Base-by-base conservation (phyloP, 2,888 invertebrate species). In the Drosophila histrio region DNA sequence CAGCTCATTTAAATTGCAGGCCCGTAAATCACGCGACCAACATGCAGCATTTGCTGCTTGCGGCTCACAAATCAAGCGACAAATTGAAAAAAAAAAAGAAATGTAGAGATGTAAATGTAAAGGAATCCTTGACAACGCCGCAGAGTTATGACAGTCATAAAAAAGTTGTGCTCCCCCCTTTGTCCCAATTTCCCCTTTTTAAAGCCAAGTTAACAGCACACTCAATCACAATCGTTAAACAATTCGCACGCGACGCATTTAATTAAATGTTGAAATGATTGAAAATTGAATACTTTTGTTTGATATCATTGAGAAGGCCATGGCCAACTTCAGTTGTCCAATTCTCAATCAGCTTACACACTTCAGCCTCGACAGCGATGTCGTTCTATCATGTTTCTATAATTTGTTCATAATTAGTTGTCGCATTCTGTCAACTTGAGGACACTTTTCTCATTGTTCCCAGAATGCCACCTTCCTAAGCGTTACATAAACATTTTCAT, bases 1-100 rank as follows among this genome's bases (percentile, higher is more conserved):
- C 84, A 75, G 79, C 80, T 77, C 75, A 79, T 82, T 82, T 79
- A 59, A 78, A 68, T 78, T 78, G 80, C 77, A 74, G 50, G 30
- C 57, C 59, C 76, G 70, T 78, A 70, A 73, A 79, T 75, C 71
- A 78, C 26, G 34, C 52, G 13, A 13, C n/a, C 54, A 63, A 67
- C 68, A 57, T 71, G 68, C 68, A 72, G 54, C 67, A 67, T 46
- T 76, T 72, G 69, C 57, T 41, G 61, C 41, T 57, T 43, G 61
- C 62, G 54, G 58, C 69, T 26, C 75, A 76, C 76, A 79, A 79
- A 79, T 78, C 68, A 77, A 64, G 65, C 64, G 60, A 49, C 57
- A 72, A 69, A 71, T 67, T 64, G 58, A 62, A 72, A 83, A 52
- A 47, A 22, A 30, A 15, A 5, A 13, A 8, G 1, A 17, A 36